phyloP scores from a whole-genome alignment of 2,888 invertebrate species.

The Pherbina coryleti region DNA sequence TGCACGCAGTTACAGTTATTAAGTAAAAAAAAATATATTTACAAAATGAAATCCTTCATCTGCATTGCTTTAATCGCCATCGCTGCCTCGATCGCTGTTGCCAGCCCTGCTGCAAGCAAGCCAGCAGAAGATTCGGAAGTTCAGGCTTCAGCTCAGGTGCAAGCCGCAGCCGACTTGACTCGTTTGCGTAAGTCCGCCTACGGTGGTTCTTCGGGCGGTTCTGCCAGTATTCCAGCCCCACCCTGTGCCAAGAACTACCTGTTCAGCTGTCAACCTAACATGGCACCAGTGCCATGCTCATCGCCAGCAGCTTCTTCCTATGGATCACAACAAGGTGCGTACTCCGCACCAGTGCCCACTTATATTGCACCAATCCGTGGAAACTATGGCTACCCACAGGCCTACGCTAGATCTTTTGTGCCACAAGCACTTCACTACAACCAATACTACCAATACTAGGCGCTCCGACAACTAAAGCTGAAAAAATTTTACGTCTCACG shows the following conservation, averaged over 20 bases:
- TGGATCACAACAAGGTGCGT: slow-evolving; percentile 56
- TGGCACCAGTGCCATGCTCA: slow-evolving; percentile 54
- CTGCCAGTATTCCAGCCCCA: slow-evolving; percentile 49
- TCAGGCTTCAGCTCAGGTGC: slow-evolving; percentile 48
- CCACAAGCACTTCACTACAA: slow-evolving; percentile 51
- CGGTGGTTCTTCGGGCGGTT: slow-evolving; percentile 25
- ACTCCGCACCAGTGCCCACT: slow-evolving; percentile 59
- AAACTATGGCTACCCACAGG: slow-evolving; percentile 56
- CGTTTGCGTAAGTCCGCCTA: slow-evolving; percentile 55
- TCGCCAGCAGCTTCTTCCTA: slow-evolving; percentile 52
- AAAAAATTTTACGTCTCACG: not conserved
- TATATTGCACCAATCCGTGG: slow-evolving; percentile 49
- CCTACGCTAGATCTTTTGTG: slow-evolving; percentile 47
- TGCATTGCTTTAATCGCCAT: slow-evolving; percentile 56
- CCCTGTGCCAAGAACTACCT: slow-evolving; percentile 58
- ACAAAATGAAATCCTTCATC: slow-evolving; percentile 61
- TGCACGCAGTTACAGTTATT: slow-evolving; percentile 35
- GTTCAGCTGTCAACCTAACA: slow-evolving; percentile 59
- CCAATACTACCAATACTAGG: slow-evolving; percentile 52
- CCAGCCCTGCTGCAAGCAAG: slow-evolving; percentile 46
- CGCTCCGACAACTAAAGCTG: not conserved
- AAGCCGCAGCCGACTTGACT: slow-evolving; percentile 54
- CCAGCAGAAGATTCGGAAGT: slow-evolving; percentile 45
- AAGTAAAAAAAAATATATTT: slow-evolving; percentile 37
- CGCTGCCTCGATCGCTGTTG: slow-evolving; percentile 47